phyloP scores from a whole-genome alignment of 2,113 vertebrate genomes.

The Epinephelus lanceolatus region DNA sequence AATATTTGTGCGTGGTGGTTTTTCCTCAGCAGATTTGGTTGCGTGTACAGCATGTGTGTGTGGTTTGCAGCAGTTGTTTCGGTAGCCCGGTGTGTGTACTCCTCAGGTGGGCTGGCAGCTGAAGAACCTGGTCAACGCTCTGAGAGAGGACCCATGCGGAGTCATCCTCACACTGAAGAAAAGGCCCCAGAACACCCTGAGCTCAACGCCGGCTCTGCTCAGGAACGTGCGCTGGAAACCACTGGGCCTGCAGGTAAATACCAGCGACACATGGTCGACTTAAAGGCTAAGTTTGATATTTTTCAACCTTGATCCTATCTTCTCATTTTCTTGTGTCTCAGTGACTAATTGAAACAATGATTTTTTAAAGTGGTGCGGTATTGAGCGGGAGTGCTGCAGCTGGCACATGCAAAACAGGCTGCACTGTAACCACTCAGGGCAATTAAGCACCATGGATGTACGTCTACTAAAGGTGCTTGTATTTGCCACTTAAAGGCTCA shows the following conservation, averaged over 20 bases:
- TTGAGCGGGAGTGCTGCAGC: too few relatives aligned
- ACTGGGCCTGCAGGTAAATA: constrained; percentile 89
- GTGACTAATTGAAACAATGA: too few relatives aligned
- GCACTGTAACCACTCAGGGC: too few relatives aligned
- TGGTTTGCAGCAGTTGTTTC: constrained; percentile 24
- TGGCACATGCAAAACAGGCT: too few relatives aligned
- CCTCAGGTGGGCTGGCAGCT: constrained; percentile 92
- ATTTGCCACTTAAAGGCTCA: too few relatives aligned
- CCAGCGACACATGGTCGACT: neutral
- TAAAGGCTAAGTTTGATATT: neutral
- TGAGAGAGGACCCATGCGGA: constrained; percentile 91
- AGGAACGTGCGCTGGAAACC: constrained; percentile 94
- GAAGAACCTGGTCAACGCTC: constrained; percentile 92
- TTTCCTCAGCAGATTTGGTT: neutral
- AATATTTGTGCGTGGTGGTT: constrained; percentile 6
- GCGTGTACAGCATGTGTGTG: neutral
- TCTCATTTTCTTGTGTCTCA: too few relatives aligned
- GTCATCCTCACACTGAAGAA: constrained; percentile 93
- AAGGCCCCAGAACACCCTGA: constrained; percentile 90
- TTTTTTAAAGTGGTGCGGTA: too few relatives aligned
- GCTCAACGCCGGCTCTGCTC: constrained; percentile 90
- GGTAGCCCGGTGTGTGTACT: constrained; percentile 68
- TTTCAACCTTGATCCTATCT: too few relatives aligned
- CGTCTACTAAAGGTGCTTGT: too few relatives aligned
- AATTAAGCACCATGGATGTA: too few relatives aligned